Evolutionary conservation across 2,113 vertebrate species (phyloP).

Genomic region (Hymenochirus boettgeri): DNA sequence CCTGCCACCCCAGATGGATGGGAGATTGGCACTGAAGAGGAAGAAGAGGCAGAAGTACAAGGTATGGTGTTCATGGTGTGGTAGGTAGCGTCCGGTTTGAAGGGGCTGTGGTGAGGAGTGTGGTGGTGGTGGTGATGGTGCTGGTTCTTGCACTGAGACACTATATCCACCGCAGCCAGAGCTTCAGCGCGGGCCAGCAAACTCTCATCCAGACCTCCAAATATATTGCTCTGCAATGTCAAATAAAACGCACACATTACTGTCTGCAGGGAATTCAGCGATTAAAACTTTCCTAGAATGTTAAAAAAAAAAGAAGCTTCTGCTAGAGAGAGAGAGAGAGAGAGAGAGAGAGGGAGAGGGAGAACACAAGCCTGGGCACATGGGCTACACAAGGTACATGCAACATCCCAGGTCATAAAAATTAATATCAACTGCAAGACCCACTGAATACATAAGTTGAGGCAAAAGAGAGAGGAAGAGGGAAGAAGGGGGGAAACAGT

Average conservation of each 20-base stretch:
- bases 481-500: constrained; percentile 53
- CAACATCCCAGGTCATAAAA: constrained; percentile 92
- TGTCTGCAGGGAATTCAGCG: constrained; percentile 87
- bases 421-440: constrained; percentile 85
- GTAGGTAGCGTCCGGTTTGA: constrained; percentile 98
- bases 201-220: constrained; percentile 99
- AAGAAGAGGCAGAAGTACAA: constrained; percentile 90
- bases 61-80: constrained; percentile 98
- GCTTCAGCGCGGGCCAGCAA: constrained; percentile 98
- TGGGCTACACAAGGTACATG: constrained; percentile 67
- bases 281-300: constrained; percentile 82
- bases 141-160: constrained; percentile 94
- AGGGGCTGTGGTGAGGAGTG: constrained; percentile 95
- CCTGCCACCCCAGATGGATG: constrained; percentile 83
- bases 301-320: constrained; percentile 60
- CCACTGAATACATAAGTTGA: constrained; percentile 83
- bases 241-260: constrained; percentile 98
- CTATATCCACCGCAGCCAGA: constrained; percentile 98
- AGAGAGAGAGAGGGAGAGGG: constrained; percentile 43
- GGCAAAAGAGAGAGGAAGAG: constrained; percentile 53
- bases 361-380: constrained; percentile 57
- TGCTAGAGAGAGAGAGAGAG: constrained; percentile 49
- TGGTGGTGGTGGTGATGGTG: constrained; percentile 92
- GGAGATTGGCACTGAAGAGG: constrained; percentile 90
- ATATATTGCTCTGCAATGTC: constrained; percentile 99